Percentiles rank a stretch among this genome's conserved stretches.
phyloP scores from a whole-genome alignment of 2,888 invertebrate genomes.

The Thereva unica region DNA sequence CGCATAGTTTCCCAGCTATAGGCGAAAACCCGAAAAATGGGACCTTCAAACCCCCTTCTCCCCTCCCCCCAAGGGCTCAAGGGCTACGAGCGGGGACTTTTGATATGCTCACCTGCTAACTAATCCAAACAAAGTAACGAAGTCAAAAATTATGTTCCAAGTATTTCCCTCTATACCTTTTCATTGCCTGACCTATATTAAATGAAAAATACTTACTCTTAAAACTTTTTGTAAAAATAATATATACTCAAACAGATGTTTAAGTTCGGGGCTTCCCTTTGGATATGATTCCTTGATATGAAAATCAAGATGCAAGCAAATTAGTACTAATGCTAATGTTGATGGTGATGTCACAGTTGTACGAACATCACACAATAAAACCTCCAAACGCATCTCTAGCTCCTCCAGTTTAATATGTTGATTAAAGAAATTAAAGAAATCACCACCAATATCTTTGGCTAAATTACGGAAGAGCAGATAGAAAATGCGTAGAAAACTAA shows the following conservation, averaged over 20 bases:
- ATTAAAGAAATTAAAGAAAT: conserved; percentile 60
- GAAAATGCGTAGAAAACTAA: conserved; percentile 72
- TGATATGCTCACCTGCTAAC: too few species aligned
- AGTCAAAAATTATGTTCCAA: too few species aligned
- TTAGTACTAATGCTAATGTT: conserved; percentile 75
- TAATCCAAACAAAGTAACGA: too few species aligned
- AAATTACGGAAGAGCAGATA: conserved; percentile 65
- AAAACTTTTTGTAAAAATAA: conserved; percentile 72
- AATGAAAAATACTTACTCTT: conserved; percentile 62
- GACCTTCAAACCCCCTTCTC: too few species aligned
- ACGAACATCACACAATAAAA: conserved; percentile 73
- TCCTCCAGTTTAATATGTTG: conserved; percentile 64
- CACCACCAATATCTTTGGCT: conserved; percentile 61
- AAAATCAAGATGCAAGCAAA: conserved; percentile 72
- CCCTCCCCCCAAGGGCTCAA: too few species aligned
- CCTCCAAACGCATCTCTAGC: conserved; percentile 71
- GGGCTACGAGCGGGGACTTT: too few species aligned
- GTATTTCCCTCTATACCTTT: too few species aligned
- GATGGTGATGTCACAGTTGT: conserved; percentile 75
- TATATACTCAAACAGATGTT: conserved; percentile 71
- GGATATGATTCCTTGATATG: conserved; percentile 58
- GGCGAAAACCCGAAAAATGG: too few species aligned
- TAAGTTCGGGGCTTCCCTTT: conserved; percentile 61
- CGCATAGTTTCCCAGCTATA: too few species aligned
- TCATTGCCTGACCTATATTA: neutral